phyloP scores from a whole-genome alignment of 2,113 vertebrate genomes.

The Syrrhaptes paradoxus region DNA sequence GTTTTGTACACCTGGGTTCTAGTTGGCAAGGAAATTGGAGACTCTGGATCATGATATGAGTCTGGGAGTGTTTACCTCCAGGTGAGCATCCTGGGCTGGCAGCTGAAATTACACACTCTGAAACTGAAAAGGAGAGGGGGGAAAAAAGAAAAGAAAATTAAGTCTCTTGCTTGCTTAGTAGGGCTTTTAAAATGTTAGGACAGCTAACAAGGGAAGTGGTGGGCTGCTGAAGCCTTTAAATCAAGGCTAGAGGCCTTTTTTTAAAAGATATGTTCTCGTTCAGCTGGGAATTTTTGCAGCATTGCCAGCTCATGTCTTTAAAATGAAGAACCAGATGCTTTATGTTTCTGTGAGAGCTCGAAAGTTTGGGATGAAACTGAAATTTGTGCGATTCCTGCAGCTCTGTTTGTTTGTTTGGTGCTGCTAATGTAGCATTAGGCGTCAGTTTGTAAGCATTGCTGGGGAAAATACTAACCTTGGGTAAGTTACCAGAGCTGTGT shows the following conservation, averaged over 20 bases:
- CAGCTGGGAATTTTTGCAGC: neutral
- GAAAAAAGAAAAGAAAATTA: neutral
- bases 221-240: neutral
- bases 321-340: neutral
- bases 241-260: neutral
- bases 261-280: neutral
- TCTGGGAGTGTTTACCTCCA: neutral
- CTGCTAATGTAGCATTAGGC: neutral
- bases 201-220: neutral
- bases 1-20: neutral
- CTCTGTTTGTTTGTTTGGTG: neutral
- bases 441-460: neutral
- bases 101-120: neutral
- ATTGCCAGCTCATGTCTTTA: neutral
- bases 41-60: neutral
- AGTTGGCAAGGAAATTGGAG: neutral
- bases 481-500: accelerated
- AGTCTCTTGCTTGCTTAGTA: neutral
- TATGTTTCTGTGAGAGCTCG: neutral
- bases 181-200: neutral
- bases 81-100: neutral
- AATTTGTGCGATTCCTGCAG: neutral
- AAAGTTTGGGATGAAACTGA: neutral
- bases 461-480: neutral
- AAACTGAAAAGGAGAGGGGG: neutral